A percentile compares a stretch with the other conserved stretches of the same genome.
Evolutionary conservation across 92 coral and sea anemone species (phyloP).

Genomic region (Siderastrea siderea): DNA sequence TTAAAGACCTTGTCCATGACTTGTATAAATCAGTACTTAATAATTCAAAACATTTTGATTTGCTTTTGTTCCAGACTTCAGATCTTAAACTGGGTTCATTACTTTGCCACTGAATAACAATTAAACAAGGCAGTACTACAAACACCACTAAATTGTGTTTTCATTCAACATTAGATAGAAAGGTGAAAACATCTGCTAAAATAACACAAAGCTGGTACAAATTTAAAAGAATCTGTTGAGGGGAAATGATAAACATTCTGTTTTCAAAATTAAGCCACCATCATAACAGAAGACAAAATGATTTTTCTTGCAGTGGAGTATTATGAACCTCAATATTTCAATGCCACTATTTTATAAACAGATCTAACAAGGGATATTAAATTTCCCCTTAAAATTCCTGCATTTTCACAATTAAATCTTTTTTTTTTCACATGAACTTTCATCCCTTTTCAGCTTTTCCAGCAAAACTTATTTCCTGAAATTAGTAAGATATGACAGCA

Average conservation of each 20-base stretch:
- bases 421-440: background rate
- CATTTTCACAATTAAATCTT: background rate
- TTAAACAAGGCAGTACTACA: background rate
- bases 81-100: background rate
- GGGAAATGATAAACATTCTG: background rate
- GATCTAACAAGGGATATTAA: background rate
- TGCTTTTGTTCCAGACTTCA: background rate
- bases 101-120: background rate
- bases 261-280: background rate
- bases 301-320: background rate
- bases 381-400: too few species aligned
- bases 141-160: background rate
- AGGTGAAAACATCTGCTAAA: constrained; percentile 27
- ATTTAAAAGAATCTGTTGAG: background rate
- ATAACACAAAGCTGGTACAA: background rate
- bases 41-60: background rate
- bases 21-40: background rate
- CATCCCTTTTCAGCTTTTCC: background rate
- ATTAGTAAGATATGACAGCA: background rate
- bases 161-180: background rate
- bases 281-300: background rate
- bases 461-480: constrained; percentile 13
- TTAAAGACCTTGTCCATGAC: too few species aligned
- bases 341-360: background rate
- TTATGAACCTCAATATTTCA: background rate